A percentile compares a stretch with the other conserved stretches of the same genome.
Conservation (phyloP, 92 coral and sea anemone species). For the Actinostola sp. region DNA sequence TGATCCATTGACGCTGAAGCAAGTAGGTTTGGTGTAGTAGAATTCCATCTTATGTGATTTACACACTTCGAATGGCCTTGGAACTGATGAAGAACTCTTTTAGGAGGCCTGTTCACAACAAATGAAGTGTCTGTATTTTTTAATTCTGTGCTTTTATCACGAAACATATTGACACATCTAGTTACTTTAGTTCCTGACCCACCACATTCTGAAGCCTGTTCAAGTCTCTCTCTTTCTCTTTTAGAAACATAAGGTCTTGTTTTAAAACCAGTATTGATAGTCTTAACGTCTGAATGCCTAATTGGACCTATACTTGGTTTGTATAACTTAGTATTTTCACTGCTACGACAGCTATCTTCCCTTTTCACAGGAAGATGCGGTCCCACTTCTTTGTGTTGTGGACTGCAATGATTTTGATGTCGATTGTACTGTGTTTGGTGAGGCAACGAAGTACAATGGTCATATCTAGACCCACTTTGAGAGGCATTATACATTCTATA, state of each 20-base stretch:
- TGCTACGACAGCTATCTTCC: not conserved
- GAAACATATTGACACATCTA: not conserved
- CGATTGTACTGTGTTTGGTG: not conserved
- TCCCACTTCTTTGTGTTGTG: not conserved
- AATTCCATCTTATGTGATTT: slow-evolving; percentile 80
- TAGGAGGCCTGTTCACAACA: slow-evolving; percentile 59
- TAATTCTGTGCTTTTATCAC: not conserved
- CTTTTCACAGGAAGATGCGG: not conserved
- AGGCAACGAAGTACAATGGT: too few relatives aligned
- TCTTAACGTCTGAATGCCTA: not conserved
- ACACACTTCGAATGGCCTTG: slow-evolving; percentile 76
- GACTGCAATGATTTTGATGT: not conserved
- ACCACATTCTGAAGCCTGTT: not conserved
- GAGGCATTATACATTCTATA: too few relatives aligned
- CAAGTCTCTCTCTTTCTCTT: slow-evolving; percentile 47
- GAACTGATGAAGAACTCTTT: slow-evolving; percentile 41
- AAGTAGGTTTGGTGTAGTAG: slow-evolving; percentile 59
- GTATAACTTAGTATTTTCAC: not conserved
- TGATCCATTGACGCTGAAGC: slow-evolving; percentile 92
- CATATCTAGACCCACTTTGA: too few relatives aligned
- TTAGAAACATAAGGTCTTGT: slow-evolving; percentile 67
- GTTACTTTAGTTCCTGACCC: slow-evolving; percentile 1
- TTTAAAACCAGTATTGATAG: not conserved
- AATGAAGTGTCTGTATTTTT: not conserved
- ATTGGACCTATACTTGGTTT: not conserved